Conservation (phyloP, 2,888 invertebrate genomes). For the Drosophila nigritarsus region DNA sequence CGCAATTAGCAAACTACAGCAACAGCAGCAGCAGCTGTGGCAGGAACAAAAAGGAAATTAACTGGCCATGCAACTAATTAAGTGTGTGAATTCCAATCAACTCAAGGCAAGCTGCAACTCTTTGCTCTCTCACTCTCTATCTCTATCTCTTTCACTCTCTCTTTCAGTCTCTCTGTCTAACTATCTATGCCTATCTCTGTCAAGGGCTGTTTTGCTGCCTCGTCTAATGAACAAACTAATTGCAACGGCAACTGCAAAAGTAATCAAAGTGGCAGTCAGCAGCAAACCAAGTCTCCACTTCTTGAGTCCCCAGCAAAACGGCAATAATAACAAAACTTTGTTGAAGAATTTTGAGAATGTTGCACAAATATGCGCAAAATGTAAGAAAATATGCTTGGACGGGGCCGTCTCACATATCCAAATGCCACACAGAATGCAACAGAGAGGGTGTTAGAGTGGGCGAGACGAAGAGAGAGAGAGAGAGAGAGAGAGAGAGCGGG, state of each 20-base stretch:
- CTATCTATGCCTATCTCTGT: slow-evolving; percentile 28
- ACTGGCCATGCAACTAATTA: slow-evolving; percentile 70
- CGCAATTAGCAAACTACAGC: slow-evolving; percentile 47
- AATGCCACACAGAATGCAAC: slow-evolving; percentile 7
- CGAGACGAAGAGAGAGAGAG: neutral
- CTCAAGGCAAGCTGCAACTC: slow-evolving; percentile 29
- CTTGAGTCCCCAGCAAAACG: slow-evolving; percentile 57
- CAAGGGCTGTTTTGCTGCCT: slow-evolving; percentile 53
- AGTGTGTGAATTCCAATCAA: slow-evolving; percentile 79
- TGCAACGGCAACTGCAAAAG: slow-evolving; percentile 76
- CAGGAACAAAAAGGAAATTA: slow-evolving; percentile 55
- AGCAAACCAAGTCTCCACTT: slow-evolving; percentile 29
- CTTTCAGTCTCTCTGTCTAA: neutral
- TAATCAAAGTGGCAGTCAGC: slow-evolving; percentile 67
- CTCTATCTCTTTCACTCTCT: neutral
- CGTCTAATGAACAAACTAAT: slow-evolving; percentile 81
- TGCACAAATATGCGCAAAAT: slow-evolving; percentile 81
- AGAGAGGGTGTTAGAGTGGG: neutral
- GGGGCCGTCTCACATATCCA: slow-evolving; percentile 33
- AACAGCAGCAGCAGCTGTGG: slow-evolving; percentile 43
- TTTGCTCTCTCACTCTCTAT: neutral
- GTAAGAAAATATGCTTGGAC: slow-evolving; percentile 79
- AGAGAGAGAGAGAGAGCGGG: neutral
- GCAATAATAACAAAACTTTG: slow-evolving; percentile 81
- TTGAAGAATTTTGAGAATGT: slow-evolving; percentile 80